Evolutionary conservation across 2,797 vertebrate species (phyloP).

Genomic region (Trichosurus vulpecula): DNA sequence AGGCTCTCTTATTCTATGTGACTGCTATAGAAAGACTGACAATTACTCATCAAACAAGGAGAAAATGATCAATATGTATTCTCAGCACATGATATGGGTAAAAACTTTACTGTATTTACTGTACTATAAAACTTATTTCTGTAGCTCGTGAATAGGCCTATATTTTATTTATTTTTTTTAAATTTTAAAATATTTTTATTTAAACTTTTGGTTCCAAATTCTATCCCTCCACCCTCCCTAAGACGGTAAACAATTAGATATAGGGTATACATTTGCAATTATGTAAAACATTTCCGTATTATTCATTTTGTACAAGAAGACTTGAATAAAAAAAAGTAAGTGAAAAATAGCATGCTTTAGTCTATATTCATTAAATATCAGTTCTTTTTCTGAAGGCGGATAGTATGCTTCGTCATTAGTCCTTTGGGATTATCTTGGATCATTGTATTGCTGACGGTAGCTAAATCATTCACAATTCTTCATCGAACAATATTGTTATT

Average conservation of each 20-base stretch:
- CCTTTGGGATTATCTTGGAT: not conserved
- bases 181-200: not conserved
- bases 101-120: not conserved
- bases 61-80: not conserved
- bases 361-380: not conserved
- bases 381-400: not conserved
- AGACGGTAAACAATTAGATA: not conserved
- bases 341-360: not conserved
- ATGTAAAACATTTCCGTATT: not conserved
- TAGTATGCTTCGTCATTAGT: not conserved
- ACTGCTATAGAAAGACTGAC: not conserved
- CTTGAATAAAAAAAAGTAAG: not conserved
- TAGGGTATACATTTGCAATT: not conserved
- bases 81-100: not conserved
- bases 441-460: not conserved
- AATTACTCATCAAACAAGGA: not conserved
- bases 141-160: not conserved
- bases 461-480: not conserved
- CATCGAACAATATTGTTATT: not conserved
- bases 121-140: not conserved
- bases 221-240: not conserved
- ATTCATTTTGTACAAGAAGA: not conserved
- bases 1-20: not conserved
- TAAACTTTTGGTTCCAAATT: not conserved
- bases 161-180: too few relatives aligned